Evolutionary conservation across 2,888 invertebrate species (phyloP), one percentile per base, ranked within the genome.

Genomic region (Scaptomyza parva): DNA sequence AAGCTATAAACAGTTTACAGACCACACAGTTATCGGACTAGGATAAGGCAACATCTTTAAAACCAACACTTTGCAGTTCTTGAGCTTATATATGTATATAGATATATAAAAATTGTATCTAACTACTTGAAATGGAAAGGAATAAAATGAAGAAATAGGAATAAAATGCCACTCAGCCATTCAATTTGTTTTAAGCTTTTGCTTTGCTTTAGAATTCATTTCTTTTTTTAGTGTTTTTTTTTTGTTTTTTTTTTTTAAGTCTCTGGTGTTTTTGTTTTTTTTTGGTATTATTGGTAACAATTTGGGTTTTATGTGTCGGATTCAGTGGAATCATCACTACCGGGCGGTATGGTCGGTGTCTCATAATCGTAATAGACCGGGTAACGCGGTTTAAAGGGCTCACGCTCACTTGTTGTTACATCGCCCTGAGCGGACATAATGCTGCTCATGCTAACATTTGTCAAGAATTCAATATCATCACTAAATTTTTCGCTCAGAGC

Each of bases 281-380:
- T 45, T 45, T 59, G 50, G n/a, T n/a, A n/a, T n/a, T n/a, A n/a
- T n/a, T n/a, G 33, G 30, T 68, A 70, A 76, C 69, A 77, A 72
- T 77, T 78, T 79, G 66, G 70, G 48, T 64, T 86, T 37, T 84
- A 84, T 76, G 76, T 84, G 83, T 84, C 84, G 85, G 88, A 87
- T 85, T 84, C 84, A 82, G 83, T 87, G 68, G 90, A 90, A 89
- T 91, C 91, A 86, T 91, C 91, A 91, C 90, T 91, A 91, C 91
- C 91, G 90, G 91, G 91, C 89, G 91, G 91, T 90, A 91, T 91
- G 74, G 89, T 90, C 85, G 91, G 91, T 73, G 91, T 91, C 86
- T 91, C 88, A 65, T 90, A 91, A 41, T 91, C 89, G 79, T 91
- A 91, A 82, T 91, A 91, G 76, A 91, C 91, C 70, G 91, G 91